A percentile compares a stretch with the other conserved stretches of the same genome.
Evolutionary conservation across 2,888 invertebrate genomes (phyloP).

Genomic region (Morpho helenor): DNA sequence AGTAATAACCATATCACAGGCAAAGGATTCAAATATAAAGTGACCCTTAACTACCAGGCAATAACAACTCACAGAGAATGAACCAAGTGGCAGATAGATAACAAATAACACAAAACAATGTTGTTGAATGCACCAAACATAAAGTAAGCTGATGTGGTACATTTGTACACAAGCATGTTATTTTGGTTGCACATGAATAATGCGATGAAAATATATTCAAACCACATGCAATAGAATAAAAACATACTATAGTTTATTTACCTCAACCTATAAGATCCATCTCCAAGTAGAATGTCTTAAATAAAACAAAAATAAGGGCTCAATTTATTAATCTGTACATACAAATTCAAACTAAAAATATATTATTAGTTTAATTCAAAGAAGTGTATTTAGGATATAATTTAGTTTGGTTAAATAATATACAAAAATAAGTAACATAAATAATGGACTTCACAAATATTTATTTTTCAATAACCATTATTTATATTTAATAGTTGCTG

Average conservation of each 20-base stretch:
- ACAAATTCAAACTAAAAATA: background rate
- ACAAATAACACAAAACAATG: background rate
- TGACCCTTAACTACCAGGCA: too few species aligned
- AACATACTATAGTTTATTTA: slow-evolving; percentile 20
- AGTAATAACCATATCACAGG: too few species aligned
- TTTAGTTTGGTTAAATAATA: too few species aligned
- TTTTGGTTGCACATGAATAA: background rate
- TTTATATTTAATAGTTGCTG: too few species aligned
- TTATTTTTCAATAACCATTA: too few species aligned
- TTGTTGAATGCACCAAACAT: background rate
- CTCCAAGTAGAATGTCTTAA: slow-evolving; percentile 22
- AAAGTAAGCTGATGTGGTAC: background rate
- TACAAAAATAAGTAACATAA: too few species aligned
- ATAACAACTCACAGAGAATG: too few species aligned
- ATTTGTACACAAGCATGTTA: background rate
- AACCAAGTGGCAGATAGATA: too few species aligned
- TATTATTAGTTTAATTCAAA: too few species aligned
- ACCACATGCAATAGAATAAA: slow-evolving; percentile 7
- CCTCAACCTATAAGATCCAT: slow-evolving; percentile 24
- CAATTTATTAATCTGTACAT: background rate
- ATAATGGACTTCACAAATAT: too few species aligned
- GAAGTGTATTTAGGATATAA: too few species aligned
- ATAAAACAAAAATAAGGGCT: slow-evolving; percentile 17
- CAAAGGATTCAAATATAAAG: too few species aligned
- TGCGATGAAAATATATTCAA: background rate